These are phyloP conservation scores for Stegana nigrithorax DNA, from an alignment of 2,888 invertebrate species.

Conservation along the genomic window DNA sequence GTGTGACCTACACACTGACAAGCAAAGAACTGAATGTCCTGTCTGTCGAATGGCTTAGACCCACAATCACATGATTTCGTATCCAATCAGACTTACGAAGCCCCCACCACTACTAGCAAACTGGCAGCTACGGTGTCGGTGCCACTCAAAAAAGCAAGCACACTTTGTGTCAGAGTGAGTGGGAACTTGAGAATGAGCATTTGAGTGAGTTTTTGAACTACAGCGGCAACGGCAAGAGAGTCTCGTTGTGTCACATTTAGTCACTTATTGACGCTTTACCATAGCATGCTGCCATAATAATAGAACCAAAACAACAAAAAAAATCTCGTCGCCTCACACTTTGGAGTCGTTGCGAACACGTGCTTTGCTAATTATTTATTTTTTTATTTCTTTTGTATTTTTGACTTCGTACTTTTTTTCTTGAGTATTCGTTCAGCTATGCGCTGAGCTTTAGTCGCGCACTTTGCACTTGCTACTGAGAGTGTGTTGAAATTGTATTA, in stretches of 20 bases:
- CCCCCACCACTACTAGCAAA: too few species aligned
- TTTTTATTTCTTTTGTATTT: not conserved
- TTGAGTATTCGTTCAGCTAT: slow-evolving; percentile 9
- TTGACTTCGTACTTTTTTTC: not conserved
- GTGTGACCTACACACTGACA: too few species aligned
- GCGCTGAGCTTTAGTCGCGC: too few species aligned
- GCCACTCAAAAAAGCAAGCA: too few species aligned
- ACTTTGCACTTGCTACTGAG: slow-evolving; percentile 14
- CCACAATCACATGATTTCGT: too few species aligned
- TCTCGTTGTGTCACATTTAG: slow-evolving; percentile 21
- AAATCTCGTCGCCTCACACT: not conserved
- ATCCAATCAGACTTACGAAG: too few species aligned
- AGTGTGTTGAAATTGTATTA: not conserved
- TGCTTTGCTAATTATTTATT: slow-evolving; percentile 33
- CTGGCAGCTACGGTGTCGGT: too few species aligned
- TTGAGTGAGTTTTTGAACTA: not conserved
- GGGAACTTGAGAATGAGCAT: not conserved
- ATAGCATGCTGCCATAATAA: too few species aligned
- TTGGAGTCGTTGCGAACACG: slow-evolving; percentile 35
- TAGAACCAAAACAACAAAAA: not conserved
- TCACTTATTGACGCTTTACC: slow-evolving; percentile 30
- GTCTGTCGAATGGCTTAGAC: too few species aligned
- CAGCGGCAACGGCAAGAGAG: not conserved
- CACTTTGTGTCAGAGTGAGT: too few species aligned
- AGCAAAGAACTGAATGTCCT: too few species aligned